A percentile compares a stretch with the other conserved stretches of the same genome.
These are phyloP conservation scores for Spea bombifrons DNA, from an alignment of 2,113 vertebrate species.

Conservation along the genomic window DNA sequence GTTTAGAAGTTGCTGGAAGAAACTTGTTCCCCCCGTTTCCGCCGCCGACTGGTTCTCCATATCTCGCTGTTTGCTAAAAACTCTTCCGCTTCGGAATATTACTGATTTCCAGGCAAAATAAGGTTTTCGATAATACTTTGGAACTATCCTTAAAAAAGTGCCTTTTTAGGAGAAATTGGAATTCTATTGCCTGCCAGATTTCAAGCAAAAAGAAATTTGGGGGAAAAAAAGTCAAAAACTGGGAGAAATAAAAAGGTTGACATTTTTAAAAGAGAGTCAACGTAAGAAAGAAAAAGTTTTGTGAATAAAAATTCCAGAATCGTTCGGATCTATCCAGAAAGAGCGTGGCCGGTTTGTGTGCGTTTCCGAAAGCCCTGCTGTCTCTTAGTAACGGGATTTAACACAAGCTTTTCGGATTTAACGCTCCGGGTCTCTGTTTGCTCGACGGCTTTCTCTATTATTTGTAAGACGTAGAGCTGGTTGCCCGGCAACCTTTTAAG, in stretches of 20 bases:
- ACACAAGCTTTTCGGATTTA: background rate
- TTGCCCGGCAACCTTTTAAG: slow-evolving; percentile 13
- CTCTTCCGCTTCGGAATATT: no score
- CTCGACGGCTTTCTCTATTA: slow-evolving; percentile 3
- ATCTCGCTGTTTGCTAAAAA: no score
- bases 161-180: no score
- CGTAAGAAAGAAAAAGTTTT: background rate
- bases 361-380: background rate
- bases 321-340: background rate
- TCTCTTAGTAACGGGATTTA: background rate
- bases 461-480: background rate
- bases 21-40: slow-evolving; percentile 53
- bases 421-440: slow-evolving; percentile 4
- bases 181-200: no score
- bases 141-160: no score
- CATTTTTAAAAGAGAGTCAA: background rate
- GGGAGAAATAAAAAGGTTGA: background rate
- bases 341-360: background rate
- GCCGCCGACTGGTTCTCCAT: background rate
- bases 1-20: slow-evolving; percentile 56
- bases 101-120: no score
- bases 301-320: background rate
- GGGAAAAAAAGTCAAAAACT: no score
- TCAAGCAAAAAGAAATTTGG: no score
- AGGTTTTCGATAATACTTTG: no score